Conservation (phyloP, 1,140 invertebrate species). For the Cotesia glomerata region DNA sequence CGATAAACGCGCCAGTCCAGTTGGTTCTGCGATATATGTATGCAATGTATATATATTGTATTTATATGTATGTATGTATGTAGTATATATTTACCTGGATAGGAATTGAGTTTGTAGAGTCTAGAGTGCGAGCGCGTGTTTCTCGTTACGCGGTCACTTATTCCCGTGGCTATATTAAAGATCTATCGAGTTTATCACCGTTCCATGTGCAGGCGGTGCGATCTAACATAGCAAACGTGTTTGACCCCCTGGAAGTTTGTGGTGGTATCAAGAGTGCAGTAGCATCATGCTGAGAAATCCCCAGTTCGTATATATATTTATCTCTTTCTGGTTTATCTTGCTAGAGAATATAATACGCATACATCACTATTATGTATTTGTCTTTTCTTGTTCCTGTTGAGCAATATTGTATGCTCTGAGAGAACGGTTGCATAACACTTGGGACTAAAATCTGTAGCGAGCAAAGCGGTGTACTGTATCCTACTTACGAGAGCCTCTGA, state of each 20-base stretch:
- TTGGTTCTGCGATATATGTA: background rate
- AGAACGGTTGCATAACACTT: too few species aligned
- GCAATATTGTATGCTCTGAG: too few species aligned
- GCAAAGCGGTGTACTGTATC: too few species aligned
- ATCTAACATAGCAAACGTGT: too few species aligned
- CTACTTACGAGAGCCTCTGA: too few species aligned
- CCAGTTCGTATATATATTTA: background rate
- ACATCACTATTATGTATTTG: background rate
- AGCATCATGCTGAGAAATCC: too few species aligned
- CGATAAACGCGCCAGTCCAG: constrained; percentile 9
- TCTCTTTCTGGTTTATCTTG: background rate
- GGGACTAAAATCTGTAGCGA: too few species aligned
- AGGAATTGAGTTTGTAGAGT: background rate
- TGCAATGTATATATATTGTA: background rate
- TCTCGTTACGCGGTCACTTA: background rate
- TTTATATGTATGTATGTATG: background rate
- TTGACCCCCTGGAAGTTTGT: too few species aligned
- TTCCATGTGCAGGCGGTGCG: too few species aligned
- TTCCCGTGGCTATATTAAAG: too few species aligned
- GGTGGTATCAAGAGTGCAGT: background rate
- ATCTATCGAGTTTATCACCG: too few species aligned
- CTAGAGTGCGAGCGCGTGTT: background rate
- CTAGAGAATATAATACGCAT: background rate
- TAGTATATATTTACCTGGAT: background rate
- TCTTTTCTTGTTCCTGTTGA: background rate